Base-by-base conservation (phyloP, 2,888 invertebrate genomes). In the Drymonia ruficornis region DNA sequence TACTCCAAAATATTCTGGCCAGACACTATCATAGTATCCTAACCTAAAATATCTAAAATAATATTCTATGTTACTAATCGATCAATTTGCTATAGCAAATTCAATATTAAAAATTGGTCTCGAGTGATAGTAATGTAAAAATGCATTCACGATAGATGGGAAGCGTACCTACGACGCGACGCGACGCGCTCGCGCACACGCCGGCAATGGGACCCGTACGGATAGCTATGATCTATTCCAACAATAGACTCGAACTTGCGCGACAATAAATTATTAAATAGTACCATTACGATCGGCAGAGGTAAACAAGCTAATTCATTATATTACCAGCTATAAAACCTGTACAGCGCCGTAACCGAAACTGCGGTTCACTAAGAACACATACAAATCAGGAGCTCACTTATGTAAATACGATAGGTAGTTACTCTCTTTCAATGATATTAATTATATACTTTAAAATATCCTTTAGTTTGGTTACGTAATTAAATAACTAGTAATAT, bases 401-500 rank as follows among this genome's bases (percentile, higher is more conserved):
- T 89, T 90, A 90, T 83, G 87, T 89, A 80, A 85, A 87, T 91
- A 91, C 91, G 87, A 89, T 88, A 92, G 87, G 91, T 91, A 91
- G 86, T 91, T 86, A 88, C 85, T 88, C 89, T 88, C 84, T 86
- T 85, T 87, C 82, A 80, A 81, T 86, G 89, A 90, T 88, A 89
- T 90, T 87, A 84, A 86, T 89, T 87, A 87, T 81, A 83, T 80
- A 83, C 74, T 80, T 89, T 47, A 89, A 90, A 88, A 91, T 93
- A 93, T 91, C 89, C 82, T 92, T 93, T 92, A 93, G 93, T 93
- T 93, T 93, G 93, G 93, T 93, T 93, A 93, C 93, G 91, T 92
- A 89, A 93, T 92, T 92, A 92, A 91, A 92, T 93, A 93, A 93
- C 93, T 93, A 93, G 93, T 91, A 92, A 93, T 93, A 93, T 93